A percentile compares a stretch with the other conserved stretches of the same genome.
These are phyloP conservation scores for Triplophysa siluroides DNA, from an alignment of 2,113 vertebrate genomes.

Conservation along the genomic window DNA sequence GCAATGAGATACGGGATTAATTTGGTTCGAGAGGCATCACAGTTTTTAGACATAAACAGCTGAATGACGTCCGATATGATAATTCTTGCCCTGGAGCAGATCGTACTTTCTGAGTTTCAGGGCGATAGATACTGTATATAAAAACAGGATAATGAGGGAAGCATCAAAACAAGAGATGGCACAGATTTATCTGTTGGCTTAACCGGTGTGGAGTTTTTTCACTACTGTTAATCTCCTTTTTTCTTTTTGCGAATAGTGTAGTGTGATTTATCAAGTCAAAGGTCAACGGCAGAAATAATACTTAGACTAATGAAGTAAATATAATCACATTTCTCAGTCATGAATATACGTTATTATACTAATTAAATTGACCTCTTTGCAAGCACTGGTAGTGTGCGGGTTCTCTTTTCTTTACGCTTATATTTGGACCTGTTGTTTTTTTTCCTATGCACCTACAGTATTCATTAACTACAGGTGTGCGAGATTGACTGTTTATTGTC, in stretches of 20 bases:
- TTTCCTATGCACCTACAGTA: too few relatives aligned
- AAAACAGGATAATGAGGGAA: slow-evolving; percentile 11
- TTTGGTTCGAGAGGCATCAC: neutral
- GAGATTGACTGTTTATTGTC: too few relatives aligned
- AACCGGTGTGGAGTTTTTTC: slow-evolving; percentile 31
- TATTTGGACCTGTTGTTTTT: too few relatives aligned
- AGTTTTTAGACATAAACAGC: neutral
- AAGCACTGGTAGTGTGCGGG: too few relatives aligned
- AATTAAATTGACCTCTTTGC: too few relatives aligned
- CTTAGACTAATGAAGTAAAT: neutral
- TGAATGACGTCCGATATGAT: slow-evolving; percentile 36
- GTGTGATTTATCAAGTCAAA: slow-evolving; percentile 25
- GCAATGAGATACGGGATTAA: slow-evolving; percentile 10
- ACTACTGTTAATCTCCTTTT: slow-evolving; percentile 36
- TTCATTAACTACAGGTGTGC: too few relatives aligned
- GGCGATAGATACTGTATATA: slow-evolving; percentile 13
- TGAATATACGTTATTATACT: too few relatives aligned
- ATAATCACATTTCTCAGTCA: neutral
- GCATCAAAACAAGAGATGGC: slow-evolving; percentile 14
- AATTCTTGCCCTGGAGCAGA: slow-evolving; percentile 29
- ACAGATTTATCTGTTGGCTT: slow-evolving; percentile 46
- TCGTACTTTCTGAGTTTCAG: slow-evolving; percentile 22
- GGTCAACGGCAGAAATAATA: neutral
- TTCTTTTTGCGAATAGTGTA: neutral
- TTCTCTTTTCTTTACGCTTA: too few relatives aligned